Conservation (phyloP, 2,797 vertebrate species). For the Hemitrygon akajei region DNA sequence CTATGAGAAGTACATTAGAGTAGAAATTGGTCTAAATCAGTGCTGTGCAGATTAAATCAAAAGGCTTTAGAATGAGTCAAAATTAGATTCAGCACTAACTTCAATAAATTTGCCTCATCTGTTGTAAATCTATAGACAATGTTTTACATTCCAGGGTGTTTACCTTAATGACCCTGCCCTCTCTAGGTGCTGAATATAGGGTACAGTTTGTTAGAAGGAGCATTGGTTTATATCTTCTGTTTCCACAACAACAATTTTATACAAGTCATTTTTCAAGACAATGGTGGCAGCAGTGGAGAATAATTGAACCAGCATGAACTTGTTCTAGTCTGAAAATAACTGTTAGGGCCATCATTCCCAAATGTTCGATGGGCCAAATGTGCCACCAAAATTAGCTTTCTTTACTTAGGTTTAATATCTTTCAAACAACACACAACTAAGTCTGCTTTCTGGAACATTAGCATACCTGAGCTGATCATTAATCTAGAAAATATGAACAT, state of each 20-base stretch:
- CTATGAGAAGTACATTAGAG: neutral
- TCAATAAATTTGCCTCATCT: neutral
- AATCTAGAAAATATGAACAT: neutral
- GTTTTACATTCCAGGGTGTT: neutral
- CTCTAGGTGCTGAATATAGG: neutral
- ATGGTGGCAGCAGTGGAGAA: neutral
- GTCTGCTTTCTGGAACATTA: neutral
- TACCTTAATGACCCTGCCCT: neutral
- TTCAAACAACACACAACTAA: neutral
- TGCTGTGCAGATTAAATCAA: too few species aligned
- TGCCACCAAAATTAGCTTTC: neutral
- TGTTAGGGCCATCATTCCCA: neutral
- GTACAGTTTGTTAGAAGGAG: neutral
- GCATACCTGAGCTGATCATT: neutral
- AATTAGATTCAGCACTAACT: neutral
- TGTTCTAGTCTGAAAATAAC: neutral
- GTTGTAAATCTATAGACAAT: neutral
- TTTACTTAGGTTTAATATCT: neutral
- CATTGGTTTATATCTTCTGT: neutral
- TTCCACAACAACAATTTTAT: neutral
- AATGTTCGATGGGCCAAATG: neutral
- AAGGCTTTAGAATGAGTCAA: too few species aligned
- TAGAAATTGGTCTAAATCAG: neutral
- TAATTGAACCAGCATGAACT: neutral
- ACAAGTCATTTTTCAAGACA: neutral